Percentiles rank a stretch among this genome's conserved stretches.
These are phyloP conservation scores for Meiosimyza decipiens DNA, from an alignment of 2,888 invertebrate species.

Conservation along the genomic window DNA sequence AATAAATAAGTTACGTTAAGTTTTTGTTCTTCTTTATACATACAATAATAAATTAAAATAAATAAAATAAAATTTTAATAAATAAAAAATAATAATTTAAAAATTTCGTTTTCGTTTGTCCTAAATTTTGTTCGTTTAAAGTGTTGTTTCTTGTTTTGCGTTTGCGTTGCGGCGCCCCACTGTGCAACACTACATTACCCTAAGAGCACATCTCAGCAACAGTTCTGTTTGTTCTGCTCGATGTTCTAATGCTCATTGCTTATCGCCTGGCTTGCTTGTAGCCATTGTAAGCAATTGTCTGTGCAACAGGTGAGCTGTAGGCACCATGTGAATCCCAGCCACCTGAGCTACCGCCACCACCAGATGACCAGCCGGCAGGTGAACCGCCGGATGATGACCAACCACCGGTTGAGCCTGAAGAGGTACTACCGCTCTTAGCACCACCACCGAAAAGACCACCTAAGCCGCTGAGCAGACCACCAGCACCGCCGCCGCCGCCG, in stretches of 20 bases:
- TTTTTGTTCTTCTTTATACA: conserved; percentile 51
- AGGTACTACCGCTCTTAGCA: conserved; percentile 45
- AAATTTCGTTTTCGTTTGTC: conserved; percentile 7
- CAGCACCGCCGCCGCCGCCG: conserved; percentile 54
- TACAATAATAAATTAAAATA: conserved; percentile 42
- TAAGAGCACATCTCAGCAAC: conserved; percentile 27
- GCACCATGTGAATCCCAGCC: conserved; percentile 68
- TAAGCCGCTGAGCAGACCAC: conserved; percentile 60
- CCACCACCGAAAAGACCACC: conserved; percentile 57
- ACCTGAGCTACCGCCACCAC: conserved; percentile 55
- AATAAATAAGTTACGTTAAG: conserved; percentile 32
- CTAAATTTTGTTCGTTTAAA: not conserved
- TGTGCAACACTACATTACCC: conserved; percentile 22
- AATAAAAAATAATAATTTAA: conserved; percentile 57
- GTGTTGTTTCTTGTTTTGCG: no score
- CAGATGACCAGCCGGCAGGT: conserved; percentile 56
- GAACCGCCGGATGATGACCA: conserved; percentile 60
- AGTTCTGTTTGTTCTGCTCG: not conserved
- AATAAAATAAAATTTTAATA: conserved; percentile 47
- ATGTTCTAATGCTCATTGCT: conserved; percentile 41
- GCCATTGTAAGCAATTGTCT: conserved; percentile 69
- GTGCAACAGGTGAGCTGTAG: conserved; percentile 69
- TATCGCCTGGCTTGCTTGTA: conserved; percentile 67
- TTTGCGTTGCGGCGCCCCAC: no score
- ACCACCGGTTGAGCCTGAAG: conserved; percentile 52